Percentiles rank a stretch among this genome's conserved stretches.
phyloP scores from a whole-genome alignment of 2,113 vertebrate species.

The Quiscalus mexicanus region DNA sequence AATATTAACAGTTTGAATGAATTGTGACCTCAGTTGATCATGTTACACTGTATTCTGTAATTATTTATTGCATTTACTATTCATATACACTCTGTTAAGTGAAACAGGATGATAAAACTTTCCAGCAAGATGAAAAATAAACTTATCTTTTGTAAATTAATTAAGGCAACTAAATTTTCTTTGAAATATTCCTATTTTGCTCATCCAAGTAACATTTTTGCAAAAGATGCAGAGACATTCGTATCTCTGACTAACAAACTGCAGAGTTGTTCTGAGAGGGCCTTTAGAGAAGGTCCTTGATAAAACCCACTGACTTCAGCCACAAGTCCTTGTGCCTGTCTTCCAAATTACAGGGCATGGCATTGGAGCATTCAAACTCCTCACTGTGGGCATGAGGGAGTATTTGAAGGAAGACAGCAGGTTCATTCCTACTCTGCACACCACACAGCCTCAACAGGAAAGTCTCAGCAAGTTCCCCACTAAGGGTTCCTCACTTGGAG shows the following conservation, averaged over 20 bases:
- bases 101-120: background rate
- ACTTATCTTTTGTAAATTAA: background rate
- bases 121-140: background rate
- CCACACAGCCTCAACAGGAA: background rate
- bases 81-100: background rate
- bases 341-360: background rate
- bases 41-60: background rate
- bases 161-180: background rate
- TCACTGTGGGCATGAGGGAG: accelerated
- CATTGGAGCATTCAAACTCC: background rate
- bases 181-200: background rate
- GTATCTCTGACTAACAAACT: background rate
- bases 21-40: background rate
- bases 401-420: background rate
- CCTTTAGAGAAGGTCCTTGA: background rate
- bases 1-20: background rate
- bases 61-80: background rate
- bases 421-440: background rate
- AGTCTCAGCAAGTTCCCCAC: accelerated
- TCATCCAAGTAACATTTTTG: background rate
- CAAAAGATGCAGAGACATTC: background rate
- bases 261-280: background rate
- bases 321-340: background rate
- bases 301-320: background rate
- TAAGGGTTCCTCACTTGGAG: accelerated